Evolutionary conservation across 2,888 invertebrate species (phyloP), one percentile per base, ranked within the genome.

Genomic region (Sicus ferrugineus): DNA sequence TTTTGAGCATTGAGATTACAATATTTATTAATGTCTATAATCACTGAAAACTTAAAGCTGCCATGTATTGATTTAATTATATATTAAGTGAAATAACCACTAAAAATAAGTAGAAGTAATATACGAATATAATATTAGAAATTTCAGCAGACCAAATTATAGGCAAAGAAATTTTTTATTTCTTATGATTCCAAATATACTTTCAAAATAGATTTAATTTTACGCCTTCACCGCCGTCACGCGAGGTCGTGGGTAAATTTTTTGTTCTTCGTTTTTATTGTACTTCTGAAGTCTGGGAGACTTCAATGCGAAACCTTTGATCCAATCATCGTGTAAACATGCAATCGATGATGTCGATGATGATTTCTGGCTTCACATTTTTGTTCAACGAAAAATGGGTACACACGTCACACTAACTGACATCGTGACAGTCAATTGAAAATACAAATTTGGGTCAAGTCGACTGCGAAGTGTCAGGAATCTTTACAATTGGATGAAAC

Each of bases 391-490:
- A n/a, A 42, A 14, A 16, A 16, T 38, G 6, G 42, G 7, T 7
- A 16, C 14, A 3, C n/a, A 21, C 21, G n/a, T 21, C 21, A n/a
- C 48, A 21, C 48, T 2, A 6, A 9, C 48, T 48, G 48, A 48
- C 56, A 30, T 28, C 14, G 56, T 56, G 56, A 56, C 30, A 30
- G 56, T 56, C 56, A 56, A 23, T 56, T 56, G 56, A 56, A 56
- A 56, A 30, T 26, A 30, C 28, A 56, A 16, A 56, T 56, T 56
- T 56, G 19, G 56, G 56, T 56, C 30, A 56, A 56, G 54, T 23
- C 28, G 48, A 7, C n/a, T n/a, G n/a, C n/a, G n/a, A n/a, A n/a
- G n/a, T 48, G 48, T 48, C 48, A 21, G 48, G 48, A 48, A 48
- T 48, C 48, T 48, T n/a, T n/a, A n/a, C n/a, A n/a, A n/a, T n/a